Conservation (phyloP, 2,888 invertebrate genomes). For the Hydraecia micacea region DNA sequence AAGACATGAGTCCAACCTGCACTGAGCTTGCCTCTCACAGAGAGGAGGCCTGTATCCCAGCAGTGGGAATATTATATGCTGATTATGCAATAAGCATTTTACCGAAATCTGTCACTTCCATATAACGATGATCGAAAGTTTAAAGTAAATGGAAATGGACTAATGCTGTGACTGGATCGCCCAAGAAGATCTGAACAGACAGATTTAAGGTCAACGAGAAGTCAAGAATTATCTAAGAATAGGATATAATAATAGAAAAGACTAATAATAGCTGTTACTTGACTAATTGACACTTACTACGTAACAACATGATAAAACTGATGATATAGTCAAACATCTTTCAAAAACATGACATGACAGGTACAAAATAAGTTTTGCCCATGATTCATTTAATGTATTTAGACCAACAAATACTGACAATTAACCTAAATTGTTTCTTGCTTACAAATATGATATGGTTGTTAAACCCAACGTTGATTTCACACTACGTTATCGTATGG, state of each 20-base stretch:
- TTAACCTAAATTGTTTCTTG: slow-evolving; percentile 58
- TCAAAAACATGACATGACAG: background rate
- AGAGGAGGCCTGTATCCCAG: background rate
- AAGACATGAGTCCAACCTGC: background rate
- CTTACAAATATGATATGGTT: slow-evolving; percentile 53
- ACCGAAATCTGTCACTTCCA: background rate
- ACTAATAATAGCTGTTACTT: slow-evolving; percentile 18
- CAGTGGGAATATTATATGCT: background rate
- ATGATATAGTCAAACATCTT: slow-evolving; percentile 2
- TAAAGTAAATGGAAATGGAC: background rate
- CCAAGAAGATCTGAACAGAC: slow-evolving; percentile 9
- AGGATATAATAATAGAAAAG: slow-evolving; percentile 22
- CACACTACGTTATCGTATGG: slow-evolving; percentile 35
- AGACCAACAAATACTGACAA: slow-evolving; percentile 36
- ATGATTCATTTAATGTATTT: slow-evolving; percentile 26
- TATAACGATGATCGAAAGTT: background rate
- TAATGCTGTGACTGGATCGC: background rate
- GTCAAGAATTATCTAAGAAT: slow-evolving; percentile 19
- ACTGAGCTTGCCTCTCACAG: background rate
- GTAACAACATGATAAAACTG: slow-evolving; percentile 6
- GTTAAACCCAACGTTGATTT: slow-evolving; percentile 43
- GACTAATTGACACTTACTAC: slow-evolving; percentile 12
- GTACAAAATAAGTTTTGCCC: slow-evolving; percentile 10
- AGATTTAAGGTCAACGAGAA: slow-evolving; percentile 13
- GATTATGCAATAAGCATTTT: background rate